Conservation (phyloP, 1,140 invertebrate genomes). For the Cephus cinctus region DNA sequence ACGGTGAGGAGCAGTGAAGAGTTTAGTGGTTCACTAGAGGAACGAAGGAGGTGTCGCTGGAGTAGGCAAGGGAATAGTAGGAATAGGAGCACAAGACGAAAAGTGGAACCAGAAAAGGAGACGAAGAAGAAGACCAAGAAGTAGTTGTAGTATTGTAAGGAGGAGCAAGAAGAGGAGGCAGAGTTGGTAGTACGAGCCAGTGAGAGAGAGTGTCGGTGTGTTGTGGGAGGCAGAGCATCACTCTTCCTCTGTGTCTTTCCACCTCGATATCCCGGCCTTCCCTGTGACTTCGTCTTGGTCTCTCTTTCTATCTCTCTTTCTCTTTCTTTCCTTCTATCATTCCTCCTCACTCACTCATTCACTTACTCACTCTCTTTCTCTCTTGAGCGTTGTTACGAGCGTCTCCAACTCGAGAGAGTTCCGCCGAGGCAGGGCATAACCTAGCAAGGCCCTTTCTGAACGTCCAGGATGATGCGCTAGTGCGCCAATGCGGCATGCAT, state of each 20-base stretch:
- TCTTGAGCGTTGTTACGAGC: too few species aligned
- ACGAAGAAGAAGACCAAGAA: slow-evolving; percentile 24
- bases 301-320: slow-evolving; percentile 20
- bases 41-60: slow-evolving; percentile 5
- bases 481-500: too few species aligned
- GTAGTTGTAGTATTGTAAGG: too few species aligned
- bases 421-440: too few species aligned
- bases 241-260: slow-evolving; percentile 21
- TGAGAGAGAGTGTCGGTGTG: slow-evolving; percentile 26
- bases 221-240: slow-evolving; percentile 29
- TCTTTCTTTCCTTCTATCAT: slow-evolving; percentile 6
- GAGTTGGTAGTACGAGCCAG: slow-evolving; percentile 17
- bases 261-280: too few species aligned
- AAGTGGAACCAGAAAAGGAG: slow-evolving; percentile 10
- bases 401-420: too few species aligned
- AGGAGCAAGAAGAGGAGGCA: slow-evolving; percentile 15
- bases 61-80: too few species aligned
- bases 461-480: too few species aligned
- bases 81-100: slow-evolving; percentile 2
- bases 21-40: slow-evolving; percentile 7
- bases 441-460: too few species aligned
- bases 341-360: neutral
- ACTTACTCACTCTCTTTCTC: neutral
- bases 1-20: neutral
- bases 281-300: too few species aligned